Percentiles rank a stretch among this genome's conserved stretches.
phyloP scores from a whole-genome alignment of 2,797 vertebrate genomes.

The Hoplostethus atlanticus region DNA sequence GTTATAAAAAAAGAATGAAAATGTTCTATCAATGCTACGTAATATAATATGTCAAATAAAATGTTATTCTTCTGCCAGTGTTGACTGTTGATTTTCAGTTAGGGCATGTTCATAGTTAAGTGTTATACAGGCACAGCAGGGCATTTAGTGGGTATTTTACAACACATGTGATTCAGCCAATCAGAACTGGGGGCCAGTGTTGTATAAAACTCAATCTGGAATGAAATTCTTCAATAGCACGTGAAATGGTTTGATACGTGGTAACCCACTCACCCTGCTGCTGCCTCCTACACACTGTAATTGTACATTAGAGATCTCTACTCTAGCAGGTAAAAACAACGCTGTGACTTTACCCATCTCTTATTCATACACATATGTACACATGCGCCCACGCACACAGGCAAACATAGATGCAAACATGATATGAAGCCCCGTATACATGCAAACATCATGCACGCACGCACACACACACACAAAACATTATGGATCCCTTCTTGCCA shows the following conservation, averaged over 20 bases:
- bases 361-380: conserved; percentile 47
- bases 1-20: too few species aligned
- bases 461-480: neutral
- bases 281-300: conserved; percentile 69
- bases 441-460: neutral
- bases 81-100: too few species aligned
- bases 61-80: too few species aligned
- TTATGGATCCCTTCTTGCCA: neutral
- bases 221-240: conserved; percentile 27
- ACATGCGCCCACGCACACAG: conserved; percentile 25
- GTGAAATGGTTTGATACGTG: conserved; percentile 34
- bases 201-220: conserved; percentile 18
- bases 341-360: conserved; percentile 43
- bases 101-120: too few species aligned
- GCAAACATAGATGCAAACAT: neutral
- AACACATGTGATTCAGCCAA: neutral
- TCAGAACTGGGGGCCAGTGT: neutral
- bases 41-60: too few species aligned
- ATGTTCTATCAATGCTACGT: too few species aligned
- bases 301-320: conserved; percentile 46
- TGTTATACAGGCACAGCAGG: too few species aligned
- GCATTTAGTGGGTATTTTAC: too few species aligned
- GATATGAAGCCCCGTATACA: neutral
- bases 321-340: conserved; percentile 64
- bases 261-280: conserved; percentile 62